A percentile compares a stretch with the other conserved stretches of the same genome.
Evolutionary conservation across 2,797 vertebrate genomes (phyloP).

Genomic region (Coregonus sp.): DNA sequence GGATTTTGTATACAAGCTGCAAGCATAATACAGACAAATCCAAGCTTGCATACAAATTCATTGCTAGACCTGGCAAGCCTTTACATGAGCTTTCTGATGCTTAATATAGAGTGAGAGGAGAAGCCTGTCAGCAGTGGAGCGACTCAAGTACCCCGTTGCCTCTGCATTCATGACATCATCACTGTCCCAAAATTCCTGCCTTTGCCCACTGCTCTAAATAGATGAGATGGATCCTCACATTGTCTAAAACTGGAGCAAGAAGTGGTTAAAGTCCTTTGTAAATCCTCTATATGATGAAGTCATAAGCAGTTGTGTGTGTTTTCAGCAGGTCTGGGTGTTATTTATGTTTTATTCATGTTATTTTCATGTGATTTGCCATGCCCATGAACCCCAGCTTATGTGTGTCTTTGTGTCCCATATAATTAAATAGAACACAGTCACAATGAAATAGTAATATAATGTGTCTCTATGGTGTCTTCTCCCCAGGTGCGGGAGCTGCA

Average conservation of each 20-base stretch:
- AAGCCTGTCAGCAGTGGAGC: not conserved
- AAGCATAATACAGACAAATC: not conserved
- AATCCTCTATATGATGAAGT: too few relatives aligned
- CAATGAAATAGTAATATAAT: not conserved
- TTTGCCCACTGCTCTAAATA: not conserved
- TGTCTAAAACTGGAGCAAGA: too few relatives aligned
- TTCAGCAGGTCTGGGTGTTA: not conserved
- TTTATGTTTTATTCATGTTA: not conserved
- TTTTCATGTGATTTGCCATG: not conserved
- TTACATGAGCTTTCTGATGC: slow-evolving; percentile 1
- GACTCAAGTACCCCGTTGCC: not conserved
- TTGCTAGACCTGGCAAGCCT: not conserved
- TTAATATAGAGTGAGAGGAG: slow-evolving; percentile 7
- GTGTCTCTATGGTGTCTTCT: not conserved
- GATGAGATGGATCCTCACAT: not conserved
- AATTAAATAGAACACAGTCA: not conserved
- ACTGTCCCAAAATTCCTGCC: slow-evolving; percentile 2
- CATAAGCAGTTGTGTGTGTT: not conserved
- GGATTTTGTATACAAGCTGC: not conserved
- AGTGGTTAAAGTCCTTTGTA: not conserved
- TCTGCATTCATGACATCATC: not conserved
- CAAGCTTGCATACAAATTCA: not conserved
- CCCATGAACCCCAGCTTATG: not conserved
- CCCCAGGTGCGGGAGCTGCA: slow-evolving; percentile 84
- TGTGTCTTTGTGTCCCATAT: not conserved